A percentile compares a stretch with the other conserved stretches of the same genome.
These are phyloP conservation scores for Euphonia xanthogaster DNA, from an alignment of 2,797 vertebrate genomes.

Conservation along the genomic window DNA sequence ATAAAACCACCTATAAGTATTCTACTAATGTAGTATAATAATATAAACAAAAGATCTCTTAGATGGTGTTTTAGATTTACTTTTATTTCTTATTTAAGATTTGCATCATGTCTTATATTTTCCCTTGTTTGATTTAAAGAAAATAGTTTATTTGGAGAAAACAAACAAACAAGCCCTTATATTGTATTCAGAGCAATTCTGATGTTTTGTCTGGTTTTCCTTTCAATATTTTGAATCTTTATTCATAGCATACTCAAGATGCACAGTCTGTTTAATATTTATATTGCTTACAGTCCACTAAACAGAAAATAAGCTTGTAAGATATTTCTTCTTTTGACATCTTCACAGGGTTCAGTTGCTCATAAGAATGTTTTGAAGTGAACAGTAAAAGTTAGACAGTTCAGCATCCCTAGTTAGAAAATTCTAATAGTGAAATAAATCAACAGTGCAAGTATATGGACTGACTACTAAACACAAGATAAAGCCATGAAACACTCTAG, in stretches of 20 bases:
- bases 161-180: not conserved
- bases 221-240: not conserved
- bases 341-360: not conserved
- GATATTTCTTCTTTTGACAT: not conserved
- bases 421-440: not conserved
- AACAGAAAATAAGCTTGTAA: constrained; percentile 10
- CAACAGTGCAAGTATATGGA: not conserved
- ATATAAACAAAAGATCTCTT: not conserved
- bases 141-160: not conserved
- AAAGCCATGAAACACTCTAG: not conserved
- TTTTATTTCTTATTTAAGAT: not conserved
- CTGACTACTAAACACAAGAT: not conserved
- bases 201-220: not conserved
- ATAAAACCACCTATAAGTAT: not conserved
- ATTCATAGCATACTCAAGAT: not conserved
- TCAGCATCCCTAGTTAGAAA: not conserved
- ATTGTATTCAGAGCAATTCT: not conserved
- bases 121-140: not conserved
- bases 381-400: not conserved
- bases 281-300: not conserved
- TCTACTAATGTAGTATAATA: not conserved
- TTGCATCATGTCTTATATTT: not conserved
- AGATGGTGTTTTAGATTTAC: not conserved
- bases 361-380: not conserved
- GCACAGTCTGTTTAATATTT: not conserved